Base-by-base conservation (phyloP, 2,113 vertebrate species). In the Sorex fumeus region DNA sequence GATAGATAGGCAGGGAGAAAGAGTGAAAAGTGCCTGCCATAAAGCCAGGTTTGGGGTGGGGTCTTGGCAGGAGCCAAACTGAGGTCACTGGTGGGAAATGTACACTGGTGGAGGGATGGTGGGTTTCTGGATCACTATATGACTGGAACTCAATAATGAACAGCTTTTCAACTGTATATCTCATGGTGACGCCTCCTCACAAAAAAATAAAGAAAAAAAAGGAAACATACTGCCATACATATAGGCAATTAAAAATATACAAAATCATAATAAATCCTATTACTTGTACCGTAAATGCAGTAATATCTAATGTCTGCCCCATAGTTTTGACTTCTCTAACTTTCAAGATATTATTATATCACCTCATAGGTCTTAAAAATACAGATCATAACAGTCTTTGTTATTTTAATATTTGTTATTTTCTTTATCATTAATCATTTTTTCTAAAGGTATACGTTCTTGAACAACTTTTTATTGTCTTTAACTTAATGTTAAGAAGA, bases 341-440 rank as follows among this genome's bases (percentile, higher is more conserved):
- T 80, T 11, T 69, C 77, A 77, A 57, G 23, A 72, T 62, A 6
- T 36, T 70, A 78, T 13, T 71, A 36, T 76, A 77, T 32, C 28
- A 89, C 16, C 62, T 66, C 28, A 74, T 8, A 45, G 1, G 2
- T 18, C 6, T 0, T 25, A 43, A 80, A 67, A 70, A 40, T 71
- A 6, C 16, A 88, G 70, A 72, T 32, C 84, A 77, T 67, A 84
- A 88, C 72, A 81, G 32, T 30, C n/a, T 72, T 16, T 66, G 27
- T 81, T 27, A 7, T n/a, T 74, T 88, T 88, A 88, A 81, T 0
- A 6, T 60, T 69, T 85, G 2, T 1, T 66, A 66, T 75, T 72
- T 74, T 81, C 12, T 79, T 34, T 40, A 10, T 53, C 53, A 83
- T 6, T 91, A 79, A 34, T 50, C 18, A 90, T 60, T 30, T 90